Base-by-base conservation (phyloP, 2,888 invertebrate species). In the Iphiclides podalirius region DNA sequence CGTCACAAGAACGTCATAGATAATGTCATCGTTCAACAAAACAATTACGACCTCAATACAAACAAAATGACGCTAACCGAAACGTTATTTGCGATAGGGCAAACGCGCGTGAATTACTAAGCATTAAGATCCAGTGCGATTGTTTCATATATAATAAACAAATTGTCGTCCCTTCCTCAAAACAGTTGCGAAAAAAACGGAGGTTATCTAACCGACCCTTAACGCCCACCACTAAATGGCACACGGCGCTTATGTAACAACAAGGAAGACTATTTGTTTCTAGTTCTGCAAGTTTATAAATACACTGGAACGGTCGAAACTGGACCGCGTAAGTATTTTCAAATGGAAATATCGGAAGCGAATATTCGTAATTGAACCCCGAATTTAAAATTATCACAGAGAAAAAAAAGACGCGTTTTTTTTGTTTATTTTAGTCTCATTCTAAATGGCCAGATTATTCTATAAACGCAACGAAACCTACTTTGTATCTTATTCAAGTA, bases 131-230 rank as follows among this genome's bases (percentile, higher is more conserved):
- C n/a, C n/a, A n/a, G n/a, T n/a, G n/a, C n/a, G n/a, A n/a, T n/a
- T n/a, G n/a, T n/a, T n/a, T n/a, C n/a, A n/a, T n/a, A n/a, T n/a
- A n/a, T n/a, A n/a, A n/a, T n/a, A n/a, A n/a, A n/a, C n/a, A n/a
- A n/a, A n/a, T n/a, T n/a, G n/a, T n/a, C n/a, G n/a, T n/a, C n/a
- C n/a, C n/a, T n/a, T n/a, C n/a, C n/a, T n/a, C n/a, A n/a, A n/a
- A n/a, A n/a, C n/a, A 26, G 9, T 16, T 11, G 1, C 8, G 16
- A 26, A 40, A 16, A 40, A 15, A 9, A 31, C n/a, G 1, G 15
- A 48, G 37, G 42, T 48, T 42, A 42, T 48, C 41, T 42, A 37
- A 14, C 42, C 28, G 48, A 33, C 42, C 48, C 42, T 42, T 47
- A 16, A 13, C 36, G 44, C 12, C 11, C 28, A 34, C 15, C 11